Base-by-base conservation (phyloP, 2,113 vertebrate genomes). In the Zeus faber region DNA sequence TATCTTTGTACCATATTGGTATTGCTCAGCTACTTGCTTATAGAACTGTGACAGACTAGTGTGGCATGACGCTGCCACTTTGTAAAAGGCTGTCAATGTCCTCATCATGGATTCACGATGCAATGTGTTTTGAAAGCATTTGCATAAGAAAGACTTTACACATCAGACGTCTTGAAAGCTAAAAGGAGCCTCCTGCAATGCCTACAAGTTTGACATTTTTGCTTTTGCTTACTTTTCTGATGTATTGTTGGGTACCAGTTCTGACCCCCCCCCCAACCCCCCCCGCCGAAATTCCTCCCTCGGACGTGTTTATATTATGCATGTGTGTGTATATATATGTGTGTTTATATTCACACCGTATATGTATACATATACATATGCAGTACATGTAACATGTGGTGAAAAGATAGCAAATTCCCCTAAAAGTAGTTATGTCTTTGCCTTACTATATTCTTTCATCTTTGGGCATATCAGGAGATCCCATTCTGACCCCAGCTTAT, bases 1-100 rank as follows among this genome's bases (percentile, higher is more conserved):
- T 89, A 88, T 89, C 85, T 88, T 88, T 91, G 88, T 91, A 91
- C 90, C 90, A 91, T 91, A 91, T 91, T 91, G 90, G 90, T 91
- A 91, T 90, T 89, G 87, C 84, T 89, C 84, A 85, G 82, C 85
- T 84, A 84, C 84, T 82, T 66, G 87, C 84, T 85, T 76, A 79
- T 80, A 83, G 81, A 80, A 83, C 76, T 56, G 77, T 77, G 66
- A 73, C 31, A 60, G 76, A 84, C 75, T 77, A 9, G 49, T 77
- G 76, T 75, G 84, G 77, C 74, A 39, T 65, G 67, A 81, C 35
- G 73, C 56, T 76, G 73, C 80, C 83, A 64, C 69, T 47, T 82
- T 65, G 74, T 70, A 68, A 76, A 81, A 84, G 80, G 81, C 79
- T 87, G 86, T 83, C 82, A 65, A 78, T 69, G 76, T 83, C 80